Base-by-base conservation (phyloP, 2,888 invertebrate species). In the Ferdinandea cuprea region DNA sequence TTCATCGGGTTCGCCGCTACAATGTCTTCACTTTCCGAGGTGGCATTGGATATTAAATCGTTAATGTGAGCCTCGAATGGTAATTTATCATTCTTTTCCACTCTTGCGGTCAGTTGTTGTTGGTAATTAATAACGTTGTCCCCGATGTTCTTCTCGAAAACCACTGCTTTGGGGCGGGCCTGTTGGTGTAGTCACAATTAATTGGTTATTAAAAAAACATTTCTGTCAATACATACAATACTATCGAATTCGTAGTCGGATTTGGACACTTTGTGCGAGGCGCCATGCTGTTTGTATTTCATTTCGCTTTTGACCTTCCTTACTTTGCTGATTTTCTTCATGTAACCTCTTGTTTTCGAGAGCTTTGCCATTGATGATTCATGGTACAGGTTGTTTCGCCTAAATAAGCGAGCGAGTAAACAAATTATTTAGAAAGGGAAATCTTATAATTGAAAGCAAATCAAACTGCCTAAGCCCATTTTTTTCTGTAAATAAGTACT, bases 251-350 rank as follows among this genome's bases (percentile, higher is more conserved):
- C 89, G 56, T 89, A 89, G 80, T 90, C 90, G 1, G 90, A 90
- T 66, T 90, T 90, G 19, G 90, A 89, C 0, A 87, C 87, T n/a
- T 89, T 89, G 50, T 87, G 88, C 4, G 78, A 46, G 6, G 85
- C 63, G 1, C 87, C 86, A 69, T 87, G 89, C 13, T 89, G 88
- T 9, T 87, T 86, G 66, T 90, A 90, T 56, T 90, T 90, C 40
- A 89, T 87, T 79, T 90, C 90, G 74, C 90, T 90, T 85, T 89
- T 90, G 2, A 89, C 90, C 85, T 89, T 90, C 48, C 90, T 88
- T 58, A 90, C 88, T 79, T 88, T 87, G 3, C 87, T 72, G 3
- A 83, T 59, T 72, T 88, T 89, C 30, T 61, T 85, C 1, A 83
- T 56, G 50, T 85, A 68, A n/a, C 15, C 42, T 9, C 68, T 68